phyloP scores from a whole-genome alignment of 2,113 vertebrate genomes.

The Pheucticus melanocephalus region DNA sequence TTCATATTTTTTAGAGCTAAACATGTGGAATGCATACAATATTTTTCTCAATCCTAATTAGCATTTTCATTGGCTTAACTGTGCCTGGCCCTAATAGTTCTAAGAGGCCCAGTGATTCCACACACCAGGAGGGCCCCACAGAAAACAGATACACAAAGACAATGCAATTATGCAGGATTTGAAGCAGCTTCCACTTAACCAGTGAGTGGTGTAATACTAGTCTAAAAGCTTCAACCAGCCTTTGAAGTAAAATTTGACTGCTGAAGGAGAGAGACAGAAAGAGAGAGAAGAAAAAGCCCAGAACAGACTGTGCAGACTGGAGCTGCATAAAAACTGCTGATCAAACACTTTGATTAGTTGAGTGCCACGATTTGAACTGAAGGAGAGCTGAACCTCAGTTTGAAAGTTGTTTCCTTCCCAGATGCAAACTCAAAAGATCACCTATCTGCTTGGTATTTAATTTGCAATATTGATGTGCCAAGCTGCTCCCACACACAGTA shows the following conservation, averaged over 20 bases:
- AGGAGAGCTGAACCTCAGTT: background rate
- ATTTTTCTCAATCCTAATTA: background rate
- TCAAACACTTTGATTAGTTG: background rate
- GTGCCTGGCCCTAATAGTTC: background rate
- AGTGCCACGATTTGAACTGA: background rate
- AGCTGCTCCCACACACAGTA: background rate
- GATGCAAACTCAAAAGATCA: background rate
- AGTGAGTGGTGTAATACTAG: background rate
- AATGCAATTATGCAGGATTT: background rate
- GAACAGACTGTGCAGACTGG: background rate
- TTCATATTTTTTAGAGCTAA: background rate
- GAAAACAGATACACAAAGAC: background rate
- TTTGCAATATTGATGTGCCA: background rate
- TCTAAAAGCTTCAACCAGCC: background rate
- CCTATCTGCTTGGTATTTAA: background rate
- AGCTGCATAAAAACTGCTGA: background rate
- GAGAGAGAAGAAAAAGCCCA: background rate
- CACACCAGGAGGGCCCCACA: background rate
- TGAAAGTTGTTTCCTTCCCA: background rate
- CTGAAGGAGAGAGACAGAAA: background rate
- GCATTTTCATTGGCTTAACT: background rate
- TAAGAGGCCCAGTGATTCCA: background rate
- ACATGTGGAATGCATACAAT: background rate
- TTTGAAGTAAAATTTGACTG: background rate
- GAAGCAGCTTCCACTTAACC: background rate